phyloP scores from a whole-genome alignment of 2,888 invertebrate species.

The Diaphora mendica region DNA sequence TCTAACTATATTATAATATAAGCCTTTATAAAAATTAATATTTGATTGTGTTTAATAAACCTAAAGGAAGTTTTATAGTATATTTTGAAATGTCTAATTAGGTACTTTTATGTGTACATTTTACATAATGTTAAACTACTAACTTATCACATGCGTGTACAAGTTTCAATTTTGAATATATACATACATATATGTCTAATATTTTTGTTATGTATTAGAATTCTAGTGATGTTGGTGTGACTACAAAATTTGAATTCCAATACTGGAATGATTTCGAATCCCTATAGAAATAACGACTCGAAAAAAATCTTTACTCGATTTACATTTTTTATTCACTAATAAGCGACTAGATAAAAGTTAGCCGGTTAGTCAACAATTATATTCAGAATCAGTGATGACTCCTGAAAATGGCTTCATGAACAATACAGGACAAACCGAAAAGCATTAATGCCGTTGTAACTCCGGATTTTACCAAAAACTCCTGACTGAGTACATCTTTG shows the following conservation, averaged over 20 bases:
- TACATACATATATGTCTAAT: not conserved
- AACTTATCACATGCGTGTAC: conserved; percentile 35
- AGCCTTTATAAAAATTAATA: conserved; percentile 45
- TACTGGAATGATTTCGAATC: not conserved
- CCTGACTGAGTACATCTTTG: not conserved
- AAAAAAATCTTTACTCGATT: conserved; percentile 1
- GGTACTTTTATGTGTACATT: conserved; percentile 21
- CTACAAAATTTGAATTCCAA: not conserved
- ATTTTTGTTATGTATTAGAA: conserved; percentile 2
- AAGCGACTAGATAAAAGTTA: conserved; percentile 17
- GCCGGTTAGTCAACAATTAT: conserved; percentile 16
- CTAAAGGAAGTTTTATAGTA: conserved; percentile 20
- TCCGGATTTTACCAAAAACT: no score
- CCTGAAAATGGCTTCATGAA: not conserved
- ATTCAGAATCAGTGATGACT: not conserved
- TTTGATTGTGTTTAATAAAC: conserved; percentile 38
- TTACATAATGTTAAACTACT: conserved; percentile 24
- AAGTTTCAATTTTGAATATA: conserved; percentile 4
- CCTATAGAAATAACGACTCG: not conserved
- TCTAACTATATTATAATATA: conserved; percentile 32
- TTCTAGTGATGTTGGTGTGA: conserved; percentile 3
- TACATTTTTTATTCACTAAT: conserved; percentile 5
- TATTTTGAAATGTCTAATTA: conserved; percentile 33
- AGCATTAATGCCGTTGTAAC: not conserved
- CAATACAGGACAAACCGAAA: not conserved